Base-by-base conservation (phyloP, 1,140 invertebrate species). In the Apolygus lucorum region DNA sequence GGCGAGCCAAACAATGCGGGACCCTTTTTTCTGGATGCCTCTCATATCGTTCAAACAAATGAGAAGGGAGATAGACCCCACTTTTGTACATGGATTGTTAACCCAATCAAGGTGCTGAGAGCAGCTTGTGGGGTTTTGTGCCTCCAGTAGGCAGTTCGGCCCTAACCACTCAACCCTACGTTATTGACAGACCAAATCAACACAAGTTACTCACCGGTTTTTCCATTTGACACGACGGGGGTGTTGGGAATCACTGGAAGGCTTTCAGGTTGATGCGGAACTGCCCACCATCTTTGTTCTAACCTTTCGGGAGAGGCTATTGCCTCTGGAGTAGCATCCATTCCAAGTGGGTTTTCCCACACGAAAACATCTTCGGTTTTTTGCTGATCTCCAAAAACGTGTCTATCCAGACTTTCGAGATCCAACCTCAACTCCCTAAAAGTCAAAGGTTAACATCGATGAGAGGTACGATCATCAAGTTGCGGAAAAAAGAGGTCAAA, bases 341-440 rank as follows among this genome's bases (percentile, higher is more conserved):
- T 11, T 67, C 74, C 28, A 49, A 90, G 76, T 0, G 88, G 88
- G 81, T 90, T 90, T 74, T 89, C 87, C 88, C 88, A 90, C 21
- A 90, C 79, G 76, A 89, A 90, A 24, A 90, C 85, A 73, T 89
- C 87, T 72, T 73, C 70, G n/a, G 17, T 52, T 63, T 74, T 72
- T 22, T 52, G 27, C 4, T 25, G 70, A 65, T 72, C 69, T 1
- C 87, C 86, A 75, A 89, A 88, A 1, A 91, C 86, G 79, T 91
- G 89, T 22, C 90, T 81, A 78, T 92, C 89, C 70, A 93, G 80
- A 76, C 89, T 90, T 76, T 92, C 90, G 26, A 91, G 76, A 78
- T 92, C 90, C 59, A 92, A 79, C 75, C 88, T 83, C 73, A 92
- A 79, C 78, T 92, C 90, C 74, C 89, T 73, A 49, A 59, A 59